phyloP scores from a whole-genome alignment of 2,113 vertebrate species.

The Ranitomeya variabilis region DNA sequence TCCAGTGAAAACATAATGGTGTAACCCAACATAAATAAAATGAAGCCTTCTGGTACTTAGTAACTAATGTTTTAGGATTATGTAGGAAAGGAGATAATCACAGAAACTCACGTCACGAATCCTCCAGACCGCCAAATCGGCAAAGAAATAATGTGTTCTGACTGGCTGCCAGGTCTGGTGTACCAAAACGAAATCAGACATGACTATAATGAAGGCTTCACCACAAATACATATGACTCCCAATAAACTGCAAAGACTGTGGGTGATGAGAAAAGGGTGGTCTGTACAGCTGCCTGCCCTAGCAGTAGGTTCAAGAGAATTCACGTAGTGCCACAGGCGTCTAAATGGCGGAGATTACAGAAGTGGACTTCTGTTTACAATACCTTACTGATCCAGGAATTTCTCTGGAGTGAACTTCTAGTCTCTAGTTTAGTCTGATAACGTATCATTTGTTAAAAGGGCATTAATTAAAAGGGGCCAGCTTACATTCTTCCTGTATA shows the following conservation, averaged over 20 bases:
- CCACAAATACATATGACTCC: neutral
- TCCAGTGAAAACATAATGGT: conserved; percentile 16
- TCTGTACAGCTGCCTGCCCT: conserved; percentile 13
- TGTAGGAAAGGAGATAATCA: conserved; percentile 2
- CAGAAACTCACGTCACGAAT: neutral
- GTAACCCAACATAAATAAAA: conserved; percentile 10
- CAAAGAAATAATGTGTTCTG: neutral
- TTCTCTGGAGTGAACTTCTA: conserved; percentile 51
- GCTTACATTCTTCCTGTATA: conserved; percentile 56
- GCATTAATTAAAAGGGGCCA: conserved; percentile 57
- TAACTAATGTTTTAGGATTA: neutral
- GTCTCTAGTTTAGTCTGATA: conserved; percentile 58
- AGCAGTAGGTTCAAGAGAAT: conserved; percentile 27
- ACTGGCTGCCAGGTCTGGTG: conserved; percentile 11
- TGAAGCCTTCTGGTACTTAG: neutral
- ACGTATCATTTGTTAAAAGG: conserved; percentile 57
- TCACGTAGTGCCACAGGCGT: conserved; percentile 45
- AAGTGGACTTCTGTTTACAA: conserved; percentile 52
- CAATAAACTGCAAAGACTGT: neutral
- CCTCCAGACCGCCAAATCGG: conserved; percentile 22
- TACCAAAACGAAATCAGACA: neutral
- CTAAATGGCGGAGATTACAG: conserved; percentile 43
- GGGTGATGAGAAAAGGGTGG: conserved; percentile 19
- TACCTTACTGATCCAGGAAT: conserved; percentile 56
- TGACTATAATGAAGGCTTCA: neutral